Evolutionary conservation across 92 coral and sea anemone species (phyloP), one percentile per base, ranked within the genome.

Genomic region (Epizoanthus illoricatus): DNA sequence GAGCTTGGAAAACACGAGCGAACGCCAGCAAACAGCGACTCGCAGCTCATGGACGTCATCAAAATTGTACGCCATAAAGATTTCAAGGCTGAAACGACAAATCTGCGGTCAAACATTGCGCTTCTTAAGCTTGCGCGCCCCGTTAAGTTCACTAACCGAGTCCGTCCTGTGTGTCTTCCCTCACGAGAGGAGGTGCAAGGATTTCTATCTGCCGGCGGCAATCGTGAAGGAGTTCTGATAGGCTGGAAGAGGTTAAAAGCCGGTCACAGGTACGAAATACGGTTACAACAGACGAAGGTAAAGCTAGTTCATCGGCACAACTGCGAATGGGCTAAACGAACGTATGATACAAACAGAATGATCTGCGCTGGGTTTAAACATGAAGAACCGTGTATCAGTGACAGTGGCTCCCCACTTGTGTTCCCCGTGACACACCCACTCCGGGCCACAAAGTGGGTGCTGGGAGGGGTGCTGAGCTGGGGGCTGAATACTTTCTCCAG

Each of bases 351-450:
- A 2, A 75, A 72, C 21, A 81, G 55, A 68, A 88, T 93, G 90
- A 80, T 93, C 41, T 95, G 98, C 80, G 98, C 98, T 4, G 98
- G 98, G 12, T 93, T 74, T 78, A 43, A 74, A n/a, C 78, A 75
- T 61, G 85, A 72, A 36, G 87, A 81, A 19, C 80, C 90, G 55
- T 95, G 98, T 76, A 86, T 94, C 16, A 92, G 95, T 43, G 98
- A 95, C 67, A 95, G 97, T 71, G 98, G 98, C 3, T 91, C 98
- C 20, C 98, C 98, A 7, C 83, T 95, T 47, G 89, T 95, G 97
- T 95, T 95, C 58, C 63, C 97, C 8, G 89, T 90, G 1, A 80
- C 76, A 16, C 90, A 84, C 69, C 84, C 73, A 11, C 49, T 84
- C 3, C 57, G 41, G 68, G 86, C 81, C 19, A 85, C 76, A 62